A percentile compares a stretch with the other conserved stretches of the same genome.
These are phyloP conservation scores for Trematocara nigrifrons DNA, from an alignment of 2,113 vertebrate genomes.

Conservation along the genomic window DNA sequence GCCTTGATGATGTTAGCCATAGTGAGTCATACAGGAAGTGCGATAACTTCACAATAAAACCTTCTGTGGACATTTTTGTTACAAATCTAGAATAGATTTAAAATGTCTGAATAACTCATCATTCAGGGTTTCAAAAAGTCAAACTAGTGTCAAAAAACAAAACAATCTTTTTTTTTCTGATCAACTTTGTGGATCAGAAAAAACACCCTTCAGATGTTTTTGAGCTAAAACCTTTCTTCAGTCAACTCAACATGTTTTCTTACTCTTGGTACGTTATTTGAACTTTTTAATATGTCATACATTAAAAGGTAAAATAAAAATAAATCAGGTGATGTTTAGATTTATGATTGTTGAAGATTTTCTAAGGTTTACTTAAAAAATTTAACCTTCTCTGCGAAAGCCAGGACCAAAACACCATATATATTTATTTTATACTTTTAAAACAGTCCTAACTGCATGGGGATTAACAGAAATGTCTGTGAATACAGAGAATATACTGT, in stretches of 20 bases:
- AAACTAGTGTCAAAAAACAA: background rate
- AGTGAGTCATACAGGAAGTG: background rate
- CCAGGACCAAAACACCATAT: background rate
- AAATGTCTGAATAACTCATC: accelerated
- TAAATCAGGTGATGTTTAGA: background rate
- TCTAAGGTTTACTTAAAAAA: background rate
- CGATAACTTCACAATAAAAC: background rate
- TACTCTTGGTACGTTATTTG: background rate
- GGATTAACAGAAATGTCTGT: too few relatives aligned
- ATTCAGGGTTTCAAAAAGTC: background rate
- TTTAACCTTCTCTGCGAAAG: accelerated
- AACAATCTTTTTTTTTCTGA: accelerated
- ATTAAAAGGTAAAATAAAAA: background rate
- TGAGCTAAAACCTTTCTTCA: background rate
- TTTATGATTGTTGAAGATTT: background rate
- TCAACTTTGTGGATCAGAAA: background rate
- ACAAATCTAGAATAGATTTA: background rate
- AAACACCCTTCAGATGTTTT: background rate
- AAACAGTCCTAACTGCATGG: too few relatives aligned
- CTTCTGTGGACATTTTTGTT: accelerated
- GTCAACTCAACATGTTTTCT: background rate
- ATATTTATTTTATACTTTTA: too few relatives aligned
- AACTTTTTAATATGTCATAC: background rate
- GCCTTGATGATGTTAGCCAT: background rate
- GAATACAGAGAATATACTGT: too few relatives aligned